A percentile compares a stretch with the other conserved stretches of the same genome.
Conservation (phyloP, 1,140 invertebrate genomes). For the Tetramorium parvispinum region DNA sequence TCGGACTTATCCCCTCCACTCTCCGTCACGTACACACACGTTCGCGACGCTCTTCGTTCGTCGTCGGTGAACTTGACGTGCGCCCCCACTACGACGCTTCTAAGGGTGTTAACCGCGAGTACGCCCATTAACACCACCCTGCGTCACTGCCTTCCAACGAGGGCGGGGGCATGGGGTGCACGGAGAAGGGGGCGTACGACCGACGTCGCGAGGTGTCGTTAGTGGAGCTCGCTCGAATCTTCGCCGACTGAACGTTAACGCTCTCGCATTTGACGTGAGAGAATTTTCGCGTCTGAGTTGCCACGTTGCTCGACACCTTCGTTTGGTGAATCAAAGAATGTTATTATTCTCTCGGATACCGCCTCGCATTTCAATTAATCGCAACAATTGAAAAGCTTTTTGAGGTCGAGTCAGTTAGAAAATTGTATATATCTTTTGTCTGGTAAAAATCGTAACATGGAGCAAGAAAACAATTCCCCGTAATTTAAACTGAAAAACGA, state of each 20-base stretch:
- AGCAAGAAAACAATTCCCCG: neutral
- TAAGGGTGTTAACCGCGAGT: constrained; percentile 85
- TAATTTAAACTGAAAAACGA: neutral
- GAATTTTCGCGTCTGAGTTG: constrained; percentile 60
- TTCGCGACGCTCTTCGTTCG: constrained; percentile 33
- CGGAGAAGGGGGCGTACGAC: constrained; percentile 13
- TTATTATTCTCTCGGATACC: neutral
- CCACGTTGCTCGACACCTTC: constrained; percentile 43
- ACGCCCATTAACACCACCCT: constrained; percentile 85
- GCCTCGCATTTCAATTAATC: neutral
- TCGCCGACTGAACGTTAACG: constrained; percentile 58
- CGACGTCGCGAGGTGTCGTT: constrained; percentile 66
- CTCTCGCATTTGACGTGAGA: constrained; percentile 63
- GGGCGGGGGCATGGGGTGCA: constrained; percentile 48
- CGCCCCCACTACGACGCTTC: constrained; percentile 42
- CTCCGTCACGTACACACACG: constrained; percentile 48
- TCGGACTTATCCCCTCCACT: constrained; percentile 56
- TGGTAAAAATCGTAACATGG: neutral
- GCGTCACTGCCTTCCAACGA: constrained; percentile 65
- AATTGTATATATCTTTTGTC: neutral
- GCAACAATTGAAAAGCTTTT: neutral
- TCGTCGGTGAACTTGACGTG: neutral
- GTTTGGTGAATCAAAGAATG: neutral
- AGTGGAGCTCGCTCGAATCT: constrained; percentile 61
- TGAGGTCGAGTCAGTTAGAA: neutral